These are phyloP conservation scores for Micromesistius poutassou DNA, from an alignment of 2,797 vertebrate genomes.

Conservation along the genomic window DNA sequence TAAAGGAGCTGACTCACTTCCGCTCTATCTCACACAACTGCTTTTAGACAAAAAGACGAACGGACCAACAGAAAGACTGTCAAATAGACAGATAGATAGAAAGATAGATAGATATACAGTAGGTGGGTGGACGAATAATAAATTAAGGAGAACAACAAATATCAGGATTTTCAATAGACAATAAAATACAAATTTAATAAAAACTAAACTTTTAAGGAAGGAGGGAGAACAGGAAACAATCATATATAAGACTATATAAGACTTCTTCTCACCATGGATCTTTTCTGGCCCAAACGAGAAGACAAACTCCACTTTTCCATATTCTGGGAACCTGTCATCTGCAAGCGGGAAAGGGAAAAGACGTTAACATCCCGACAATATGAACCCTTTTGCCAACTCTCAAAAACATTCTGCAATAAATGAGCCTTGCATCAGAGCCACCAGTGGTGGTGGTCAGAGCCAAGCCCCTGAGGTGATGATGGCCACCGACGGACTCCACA, in stretches of 20 bases:
- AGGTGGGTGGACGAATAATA: not conserved
- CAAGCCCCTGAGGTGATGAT: too few relatives aligned
- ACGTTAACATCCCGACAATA: not conserved
- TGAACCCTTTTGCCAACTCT: not conserved
- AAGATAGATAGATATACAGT: not conserved
- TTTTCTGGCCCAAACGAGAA: constrained; percentile 98
- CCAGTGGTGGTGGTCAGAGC: too few relatives aligned
- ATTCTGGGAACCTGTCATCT: constrained; percentile 97
- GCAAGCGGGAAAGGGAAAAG: constrained; percentile 22
- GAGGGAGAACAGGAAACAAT: not conserved
- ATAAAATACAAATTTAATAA: not conserved
- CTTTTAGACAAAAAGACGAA: not conserved
- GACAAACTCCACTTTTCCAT: constrained; percentile 96
- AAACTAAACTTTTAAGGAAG: not conserved
- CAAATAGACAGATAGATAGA: too few relatives aligned
- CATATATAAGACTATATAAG: not conserved
- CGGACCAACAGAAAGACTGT: too few relatives aligned
- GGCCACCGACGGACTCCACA: not conserved
- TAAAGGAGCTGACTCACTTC: not conserved
- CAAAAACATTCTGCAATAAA: too few relatives aligned
- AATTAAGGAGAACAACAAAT: not conserved
- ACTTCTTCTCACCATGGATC: constrained; percentile 84
- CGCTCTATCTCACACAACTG: not conserved
- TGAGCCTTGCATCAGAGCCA: too few relatives aligned
- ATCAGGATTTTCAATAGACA: not conserved